phyloP scores from a whole-genome alignment of 2,113 vertebrate species.

The Brachyhypopomus occidentalis region DNA sequence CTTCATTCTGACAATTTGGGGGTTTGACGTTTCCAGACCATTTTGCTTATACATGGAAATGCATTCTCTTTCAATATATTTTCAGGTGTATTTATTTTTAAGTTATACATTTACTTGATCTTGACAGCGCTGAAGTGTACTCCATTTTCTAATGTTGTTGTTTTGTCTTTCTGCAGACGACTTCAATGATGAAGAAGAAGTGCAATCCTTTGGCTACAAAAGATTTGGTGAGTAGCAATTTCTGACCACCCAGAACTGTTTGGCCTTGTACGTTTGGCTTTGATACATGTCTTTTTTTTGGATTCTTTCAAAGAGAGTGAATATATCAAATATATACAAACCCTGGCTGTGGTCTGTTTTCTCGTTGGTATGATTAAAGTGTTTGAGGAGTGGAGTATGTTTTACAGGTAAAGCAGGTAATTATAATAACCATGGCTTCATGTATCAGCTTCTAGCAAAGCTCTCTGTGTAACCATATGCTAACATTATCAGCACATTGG shows the following conservation, averaged over 20 bases:
- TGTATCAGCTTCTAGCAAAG: conserved; percentile 9
- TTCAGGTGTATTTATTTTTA: background rate
- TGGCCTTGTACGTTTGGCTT: background rate
- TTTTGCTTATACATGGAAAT: background rate
- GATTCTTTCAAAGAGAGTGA: background rate
- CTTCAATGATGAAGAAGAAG: conserved; percentile 95
- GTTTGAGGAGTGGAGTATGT: background rate
- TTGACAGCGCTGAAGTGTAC: background rate
- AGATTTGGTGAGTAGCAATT: conserved; percentile 88
- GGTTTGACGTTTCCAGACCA: background rate
- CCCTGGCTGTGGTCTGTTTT: background rate
- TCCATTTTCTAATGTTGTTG: conserved; percentile 17
- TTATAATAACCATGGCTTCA: conserved; percentile 31
- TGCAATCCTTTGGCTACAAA: conserved; percentile 98
- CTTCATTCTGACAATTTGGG: conserved; percentile 11
- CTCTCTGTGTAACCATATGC: conserved; percentile 37
- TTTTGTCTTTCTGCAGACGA: conserved; percentile 82
- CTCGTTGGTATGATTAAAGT: background rate
- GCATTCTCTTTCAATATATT: background rate
- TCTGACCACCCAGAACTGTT: conserved; percentile 2
- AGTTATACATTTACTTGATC: background rate
- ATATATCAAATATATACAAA: background rate
- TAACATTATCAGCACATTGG: conserved; percentile 38
- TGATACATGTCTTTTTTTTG: background rate
- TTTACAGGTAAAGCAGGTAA: conserved; percentile 24